Evolutionary conservation across 2,888 invertebrate species (phyloP).

Genomic region (Calliphora vomitoria): DNA sequence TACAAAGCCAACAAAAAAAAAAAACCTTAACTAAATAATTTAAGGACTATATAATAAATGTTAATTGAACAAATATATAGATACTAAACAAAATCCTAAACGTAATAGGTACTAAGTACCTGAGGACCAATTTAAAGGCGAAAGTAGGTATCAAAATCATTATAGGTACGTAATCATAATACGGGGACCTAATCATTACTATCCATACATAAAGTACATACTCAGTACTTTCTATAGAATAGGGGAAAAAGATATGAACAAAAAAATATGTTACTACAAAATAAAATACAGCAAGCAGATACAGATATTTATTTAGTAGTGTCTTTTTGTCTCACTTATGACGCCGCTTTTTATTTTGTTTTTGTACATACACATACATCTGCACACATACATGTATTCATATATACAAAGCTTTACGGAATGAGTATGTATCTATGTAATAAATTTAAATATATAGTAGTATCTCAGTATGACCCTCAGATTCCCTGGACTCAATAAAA

Average conservation of each 20-base stretch:
- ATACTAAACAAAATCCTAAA: neutral
- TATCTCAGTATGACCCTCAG: too few species aligned
- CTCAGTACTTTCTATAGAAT: neutral
- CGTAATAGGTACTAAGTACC: too few species aligned
- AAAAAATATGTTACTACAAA: neutral
- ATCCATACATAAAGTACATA: neutral
- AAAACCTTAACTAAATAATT: constrained; percentile 5
- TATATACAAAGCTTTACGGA: neutral
- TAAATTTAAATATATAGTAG: too few species aligned
- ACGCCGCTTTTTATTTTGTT: neutral
- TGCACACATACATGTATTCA: neutral
- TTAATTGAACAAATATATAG: neutral
- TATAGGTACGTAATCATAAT: neutral
- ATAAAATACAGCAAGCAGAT: constrained; percentile 11
- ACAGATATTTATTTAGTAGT: constrained; percentile 23
- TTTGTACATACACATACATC: neutral
- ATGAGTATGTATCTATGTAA: too few species aligned
- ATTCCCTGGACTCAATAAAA: too few species aligned
- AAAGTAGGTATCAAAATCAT: neutral
- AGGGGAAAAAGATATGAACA: neutral
- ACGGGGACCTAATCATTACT: neutral
- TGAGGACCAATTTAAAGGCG: too few species aligned
- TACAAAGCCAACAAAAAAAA: constrained; percentile 24
- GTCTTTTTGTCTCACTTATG: constrained; percentile 4
- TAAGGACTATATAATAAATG: neutral